A percentile compares a stretch with the other conserved stretches of the same genome.
These are phyloP conservation scores for Laticauda laticaudata DNA, from an alignment of 2,113 vertebrate genomes.

Conservation along the genomic window DNA sequence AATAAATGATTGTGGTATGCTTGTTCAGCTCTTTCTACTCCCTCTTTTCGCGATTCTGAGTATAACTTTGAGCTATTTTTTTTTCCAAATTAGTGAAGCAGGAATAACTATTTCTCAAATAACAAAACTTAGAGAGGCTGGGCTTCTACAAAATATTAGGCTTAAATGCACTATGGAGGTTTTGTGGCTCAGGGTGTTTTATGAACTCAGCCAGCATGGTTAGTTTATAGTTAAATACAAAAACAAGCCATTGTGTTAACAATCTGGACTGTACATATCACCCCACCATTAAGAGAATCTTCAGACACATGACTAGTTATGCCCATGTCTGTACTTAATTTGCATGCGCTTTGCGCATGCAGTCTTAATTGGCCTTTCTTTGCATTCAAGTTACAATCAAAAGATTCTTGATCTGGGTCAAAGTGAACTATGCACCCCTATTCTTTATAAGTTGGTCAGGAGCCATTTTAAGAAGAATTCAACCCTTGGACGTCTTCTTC, in stretches of 20 bases:
- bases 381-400: conserved; percentile 27
- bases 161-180: not conserved
- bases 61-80: not conserved
- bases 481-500: conserved; percentile 53
- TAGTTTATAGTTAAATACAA: not conserved
- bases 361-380: not conserved
- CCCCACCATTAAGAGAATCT: not conserved
- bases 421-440: conserved; percentile 50
- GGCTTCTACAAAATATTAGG: not conserved
- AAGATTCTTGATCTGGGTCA: conserved; percentile 46
- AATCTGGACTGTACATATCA: not conserved
- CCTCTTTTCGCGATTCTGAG: not conserved
- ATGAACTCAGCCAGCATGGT: not conserved
- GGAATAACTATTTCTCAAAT: not conserved
- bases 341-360: not conserved
- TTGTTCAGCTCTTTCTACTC: not conserved
- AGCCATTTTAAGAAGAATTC: conserved; percentile 51
- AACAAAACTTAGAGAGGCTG: not conserved
- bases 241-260: not conserved
- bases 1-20: not conserved
- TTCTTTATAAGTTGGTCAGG: conserved; percentile 49
- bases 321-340: not conserved
- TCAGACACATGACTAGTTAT: not conserved
- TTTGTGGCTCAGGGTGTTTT: not conserved
- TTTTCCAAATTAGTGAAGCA: not conserved